Evolutionary conservation across 2,888 invertebrate species (phyloP), one percentile per base, ranked within the genome.

Genomic region (Gandaritis pyraliata): DNA sequence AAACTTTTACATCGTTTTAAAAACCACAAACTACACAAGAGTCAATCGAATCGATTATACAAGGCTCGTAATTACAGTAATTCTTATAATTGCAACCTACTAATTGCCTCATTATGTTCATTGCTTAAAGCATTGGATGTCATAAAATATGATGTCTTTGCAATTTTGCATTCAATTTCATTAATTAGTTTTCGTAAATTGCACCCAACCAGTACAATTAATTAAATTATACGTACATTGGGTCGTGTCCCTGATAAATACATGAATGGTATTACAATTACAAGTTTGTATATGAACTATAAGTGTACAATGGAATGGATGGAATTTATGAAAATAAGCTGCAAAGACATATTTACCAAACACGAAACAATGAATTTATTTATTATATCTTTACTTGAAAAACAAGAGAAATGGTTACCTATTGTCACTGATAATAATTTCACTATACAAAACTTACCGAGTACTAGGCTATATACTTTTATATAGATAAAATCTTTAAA

Each of bases 81-180:
- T 76, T 76, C 81, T 80, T 33, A 33, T 86, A 83, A 85, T 84
- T 83, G 81, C 81, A 74, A 75, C 81, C 81, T 82, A 82, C 76
- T 81, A 80, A 83, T 84, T 78, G 81, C 78, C 78, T 82, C 82
- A 85, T 85, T 84, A 81, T 66, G 68, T 68, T 63, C 80, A 79
- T 75, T 85, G 79, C 84, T 84, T 85, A 81, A 53, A 39, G 46
- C 29, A 80, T 78, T 68, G 71, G 57, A 52, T 39, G 57, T 66
- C 71, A 66, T 69, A 73, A 75, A 54, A 46, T 47, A 47, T 47
- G 47, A 29, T 13, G n/a, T 13, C 30, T 29, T 29, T n/a, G 47
- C 29, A 33, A 15, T 48, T 29, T 29, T n/a, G 47, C 29, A 33
- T 30, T 48, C 13, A 10, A 48, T 29, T 47, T 13, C n/a, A 29